phyloP scores from a whole-genome alignment of 2,888 invertebrate species.

The Junonia oenone region DNA sequence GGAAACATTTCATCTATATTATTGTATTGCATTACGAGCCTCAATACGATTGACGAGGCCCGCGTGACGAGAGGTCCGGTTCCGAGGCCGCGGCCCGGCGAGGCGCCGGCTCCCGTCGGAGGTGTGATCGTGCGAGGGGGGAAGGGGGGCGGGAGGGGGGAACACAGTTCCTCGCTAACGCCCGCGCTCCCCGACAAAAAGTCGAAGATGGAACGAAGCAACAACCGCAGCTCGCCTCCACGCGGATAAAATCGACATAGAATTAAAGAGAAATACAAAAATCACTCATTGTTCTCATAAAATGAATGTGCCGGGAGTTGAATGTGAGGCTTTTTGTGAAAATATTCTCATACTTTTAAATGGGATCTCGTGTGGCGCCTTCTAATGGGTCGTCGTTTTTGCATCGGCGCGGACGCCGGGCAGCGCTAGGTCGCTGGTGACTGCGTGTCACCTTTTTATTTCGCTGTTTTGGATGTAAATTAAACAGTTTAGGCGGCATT shows the following conservation, averaged over 20 bases:
- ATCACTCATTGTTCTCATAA: slow-evolving; percentile 80
- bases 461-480: slow-evolving; percentile 68
- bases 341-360: slow-evolving; percentile 80
- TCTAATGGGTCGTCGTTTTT: slow-evolving; percentile 78
- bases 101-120: slow-evolving; percentile 48
- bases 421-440: slow-evolving; percentile 26
- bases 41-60: slow-evolving; percentile 21
- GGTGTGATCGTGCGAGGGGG: slow-evolving; percentile 32
- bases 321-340: slow-evolving; percentile 78
- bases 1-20: not conserved
- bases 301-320: slow-evolving; percentile 79
- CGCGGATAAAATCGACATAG: slow-evolving; percentile 79
- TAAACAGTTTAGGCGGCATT: slow-evolving; percentile 73
- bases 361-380: slow-evolving; percentile 79
- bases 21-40: not conserved
- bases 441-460: slow-evolving; percentile 70
- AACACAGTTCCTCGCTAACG: slow-evolving; percentile 62
- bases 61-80: slow-evolving; percentile 32
- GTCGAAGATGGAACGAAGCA: slow-evolving; percentile 72
- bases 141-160: slow-evolving; percentile 43
- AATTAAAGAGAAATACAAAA: slow-evolving; percentile 79
- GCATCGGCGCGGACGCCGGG: slow-evolving; percentile 58
- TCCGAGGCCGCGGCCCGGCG: slow-evolving; percentile 38
- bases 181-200: slow-evolving; percentile 69
- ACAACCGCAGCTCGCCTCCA: slow-evolving; percentile 71